Evolutionary conservation across 1,140 invertebrate species (phyloP), one percentile per base, ranked within the genome.

Genomic region (Drosophila tropicalis): DNA sequence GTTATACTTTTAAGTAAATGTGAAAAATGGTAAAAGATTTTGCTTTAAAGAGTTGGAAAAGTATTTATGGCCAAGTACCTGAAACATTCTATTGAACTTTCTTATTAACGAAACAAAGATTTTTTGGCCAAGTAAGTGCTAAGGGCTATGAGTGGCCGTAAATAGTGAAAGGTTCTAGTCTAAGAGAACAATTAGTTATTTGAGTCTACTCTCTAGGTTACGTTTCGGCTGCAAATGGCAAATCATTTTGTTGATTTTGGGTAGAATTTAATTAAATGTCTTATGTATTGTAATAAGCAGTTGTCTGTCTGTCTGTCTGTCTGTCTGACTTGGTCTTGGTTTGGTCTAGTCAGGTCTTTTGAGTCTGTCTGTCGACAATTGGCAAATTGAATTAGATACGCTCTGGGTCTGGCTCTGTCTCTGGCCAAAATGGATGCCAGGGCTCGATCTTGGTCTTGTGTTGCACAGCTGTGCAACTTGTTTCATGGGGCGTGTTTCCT

Each of bases 401-500:
- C 56, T 68, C 36, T 51, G 47, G 44, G 34, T 61, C 62, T 3
- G 32, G 44, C 22, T 61, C 62, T 3, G 32, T 34, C 17, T 58
- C 39, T 29, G 67, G n/a, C 41, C 55, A 63, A 68, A 29, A 57
- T 58, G 62, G 41, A 56, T 67, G 63, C 64, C 82, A 79, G 70
- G 81, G 69, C 69, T 62, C 57, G 44, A 51, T 51, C 44, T 51
- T 51, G 44, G 44, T 67, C 67, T 77, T 70, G 69, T 71, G 44
- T 34, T 44, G 68, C 69, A 68, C 83, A 86, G 83, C 83, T 87
- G 84, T 77, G 84, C 79, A 80, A 87, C 83, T 89, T 75, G 83
- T 89, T 87, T 86, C 22, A 12, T 51, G 44, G 84, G 83, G 83
- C 84, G 83, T 89, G 84, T 87, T 78, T 68, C 73, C 67, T 70